Evolutionary conservation across 2,888 invertebrate genomes (phyloP), one percentile per base, ranked within the genome.

Genomic region (Thecocarcelia acutangulata): DNA sequence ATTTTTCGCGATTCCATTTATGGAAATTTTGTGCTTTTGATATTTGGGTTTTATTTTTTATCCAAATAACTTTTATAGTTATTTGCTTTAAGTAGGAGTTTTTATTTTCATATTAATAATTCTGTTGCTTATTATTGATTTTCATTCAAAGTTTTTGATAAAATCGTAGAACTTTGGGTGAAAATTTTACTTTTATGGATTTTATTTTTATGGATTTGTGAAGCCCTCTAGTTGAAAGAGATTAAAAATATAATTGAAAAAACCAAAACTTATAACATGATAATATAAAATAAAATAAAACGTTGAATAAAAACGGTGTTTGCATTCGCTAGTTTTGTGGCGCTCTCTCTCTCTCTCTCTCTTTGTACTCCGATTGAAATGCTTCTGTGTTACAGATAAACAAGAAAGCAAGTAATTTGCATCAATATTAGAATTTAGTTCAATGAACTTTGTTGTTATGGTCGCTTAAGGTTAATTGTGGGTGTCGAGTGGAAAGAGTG

Each of bases 1-100:
- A 33, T 19, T 63, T 44, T 73, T 63, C 33, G 63, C n/a, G 52
- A 33, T 73, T 73, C 40, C 59, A 48, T 59, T 58, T 70, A 17
- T 37, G 19, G n/a, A 59, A 19, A 64, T 50, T n/a, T 54, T 28
- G 8, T 33, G n/a, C 3, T 54, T 50, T 42, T 50, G n/a, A 42
- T 19, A 24, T 52, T 44, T 17, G 19, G n/a, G 52, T 52, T 28
- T 9, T 13, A 9, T 2, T 40, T 58, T 52, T 44, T 52, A 33
- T 9, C 11, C 3, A 19, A 19, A 52, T 52, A 17, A 19, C 50
- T 72, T 52, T 72, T 52, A 42, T 44, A 52, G 24, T 61, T 52
- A 44, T 15, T 37, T 46, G 6, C 3, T 46, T 69, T 69, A n/a
- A 58, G 44, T 1, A 8, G 5, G 3, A 58, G 15, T 69, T 61